These are phyloP conservation scores for Epizoanthus scotinus DNA, from an alignment of 92 coral and sea anemone genomes.

Conservation along the genomic window DNA sequence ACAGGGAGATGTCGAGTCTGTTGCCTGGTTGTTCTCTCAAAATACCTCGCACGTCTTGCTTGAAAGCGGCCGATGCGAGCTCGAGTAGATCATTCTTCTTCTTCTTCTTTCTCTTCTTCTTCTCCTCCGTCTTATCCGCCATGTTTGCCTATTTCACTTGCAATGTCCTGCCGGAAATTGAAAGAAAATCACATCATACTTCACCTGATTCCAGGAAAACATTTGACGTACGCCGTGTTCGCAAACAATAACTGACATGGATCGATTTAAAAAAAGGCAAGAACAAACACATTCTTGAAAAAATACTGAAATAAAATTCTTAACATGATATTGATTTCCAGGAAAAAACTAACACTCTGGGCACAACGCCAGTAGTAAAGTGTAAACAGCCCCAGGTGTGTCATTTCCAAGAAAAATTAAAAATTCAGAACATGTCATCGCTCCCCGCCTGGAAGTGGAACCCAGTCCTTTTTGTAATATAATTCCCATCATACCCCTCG, in stretches of 20 bases:
- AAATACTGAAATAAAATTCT: no score
- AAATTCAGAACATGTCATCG: conserved; percentile 2
- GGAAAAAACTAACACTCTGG: neutral
- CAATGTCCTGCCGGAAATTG: no score
- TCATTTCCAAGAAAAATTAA: conserved; percentile 36
- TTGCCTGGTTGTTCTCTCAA: conserved; percentile 31
- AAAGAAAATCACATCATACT: no score
- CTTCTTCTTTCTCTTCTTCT: neutral
- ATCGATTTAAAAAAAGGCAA: no score
- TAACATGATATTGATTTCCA: neutral
- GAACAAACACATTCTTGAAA: no score
- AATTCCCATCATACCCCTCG: conserved; percentile 17
- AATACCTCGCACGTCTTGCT: conserved; percentile 34
- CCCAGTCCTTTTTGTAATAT: neutral
- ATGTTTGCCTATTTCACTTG: neutral
- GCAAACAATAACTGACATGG: no score
- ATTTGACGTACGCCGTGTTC: no score
- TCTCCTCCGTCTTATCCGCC: conserved; percentile 15
- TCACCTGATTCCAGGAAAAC: no score
- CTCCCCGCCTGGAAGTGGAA: neutral
- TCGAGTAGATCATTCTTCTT: no score
- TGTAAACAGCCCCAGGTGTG: neutral
- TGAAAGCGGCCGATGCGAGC: conserved; percentile 20
- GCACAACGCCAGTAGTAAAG: no score
- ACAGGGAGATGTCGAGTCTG: conserved; percentile 24